These are phyloP conservation scores for Coregonus suidteri DNA, from an alignment of 2,797 vertebrate species.

Conservation along the genomic window DNA sequence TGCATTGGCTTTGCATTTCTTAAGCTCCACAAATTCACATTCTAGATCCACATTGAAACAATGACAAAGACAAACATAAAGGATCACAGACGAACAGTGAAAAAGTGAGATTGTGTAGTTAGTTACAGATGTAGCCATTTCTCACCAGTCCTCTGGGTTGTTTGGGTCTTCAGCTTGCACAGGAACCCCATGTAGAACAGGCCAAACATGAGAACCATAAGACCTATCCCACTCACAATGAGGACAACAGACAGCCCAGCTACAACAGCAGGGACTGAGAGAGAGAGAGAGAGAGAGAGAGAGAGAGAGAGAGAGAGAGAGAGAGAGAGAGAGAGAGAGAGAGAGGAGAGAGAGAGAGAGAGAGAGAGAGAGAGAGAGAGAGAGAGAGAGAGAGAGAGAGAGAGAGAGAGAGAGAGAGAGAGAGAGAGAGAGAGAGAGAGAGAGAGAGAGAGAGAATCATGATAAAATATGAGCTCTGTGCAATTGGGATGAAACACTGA, in stretches of 20 bases:
- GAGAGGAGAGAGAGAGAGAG: no score
- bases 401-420: background rate
- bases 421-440: background rate
- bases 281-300: no score
- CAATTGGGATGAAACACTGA: background rate
- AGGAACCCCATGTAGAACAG: conserved; percentile 60
- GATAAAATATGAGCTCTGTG: background rate
- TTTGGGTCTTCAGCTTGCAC: conserved; percentile 43
- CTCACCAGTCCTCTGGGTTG: conserved; percentile 57
- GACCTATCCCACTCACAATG: background rate
- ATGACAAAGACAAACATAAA: background rate
- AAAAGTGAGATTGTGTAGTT: background rate
- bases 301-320: no score
- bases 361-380: no score
- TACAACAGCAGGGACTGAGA: conserved; percentile 34
- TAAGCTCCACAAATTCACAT: background rate
- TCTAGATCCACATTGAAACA: background rate
- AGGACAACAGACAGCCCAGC: conserved; percentile 11
- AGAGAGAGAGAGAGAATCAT: background rate
- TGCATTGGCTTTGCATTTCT: conserved; percentile 2
- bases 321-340: no score
- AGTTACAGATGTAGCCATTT: background rate
- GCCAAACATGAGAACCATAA: background rate
- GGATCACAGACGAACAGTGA: background rate
- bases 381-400: no score